Evolutionary conservation across 2,888 invertebrate species (phyloP), one percentile per base, ranked within the genome.

Genomic region (Tribolium freemani): DNA sequence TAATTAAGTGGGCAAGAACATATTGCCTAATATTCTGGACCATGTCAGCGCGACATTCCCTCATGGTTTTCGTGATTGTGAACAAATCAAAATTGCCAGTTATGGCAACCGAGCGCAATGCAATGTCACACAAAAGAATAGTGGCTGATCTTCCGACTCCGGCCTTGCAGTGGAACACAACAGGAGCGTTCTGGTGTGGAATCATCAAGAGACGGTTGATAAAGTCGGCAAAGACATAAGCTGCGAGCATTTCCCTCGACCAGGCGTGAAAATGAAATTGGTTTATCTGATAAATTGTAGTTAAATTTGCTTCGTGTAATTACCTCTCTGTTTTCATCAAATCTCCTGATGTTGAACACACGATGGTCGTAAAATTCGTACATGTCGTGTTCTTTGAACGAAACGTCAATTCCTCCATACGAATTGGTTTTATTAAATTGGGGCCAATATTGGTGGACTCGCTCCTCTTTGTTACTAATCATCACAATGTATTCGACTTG

Each of bases 91-190:
- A 5, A 13, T 5, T 8, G 46, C 30, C 11, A 9, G 1, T 50
- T 3, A 8, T 61, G 11, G 61, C 20, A 10, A 48, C 21, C 26
- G 48, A 6, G 8, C 61, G 61, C 51, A 63, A n/a, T 5, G 63
- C 63, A n/a, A 51, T 63, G 13, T 63, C 63, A 9, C 63, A 63
- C 20, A 63, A 50, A 9, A 63, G 5, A 1, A 63, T 5, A 38
- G 51, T 63, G 1, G 51, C 63, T 38, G 63, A 63, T 63, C 51
- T 30, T 5, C 51, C 63, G 13, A 63, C 13, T 16, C 63, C 63
- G 16, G 31, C 63, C 38, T 51, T 63, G n/a, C 63, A 63, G 51
- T 63, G 63, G 31, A 63, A 63, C 0, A 63, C 63, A 5, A 63
- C 50, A 11, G 63, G 63, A 9, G 13, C 30, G 3, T 1, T 11